These are phyloP conservation scores for Macrotus californicus DNA, from an alignment of 2,113 vertebrate genomes.

Conservation along the genomic window DNA sequence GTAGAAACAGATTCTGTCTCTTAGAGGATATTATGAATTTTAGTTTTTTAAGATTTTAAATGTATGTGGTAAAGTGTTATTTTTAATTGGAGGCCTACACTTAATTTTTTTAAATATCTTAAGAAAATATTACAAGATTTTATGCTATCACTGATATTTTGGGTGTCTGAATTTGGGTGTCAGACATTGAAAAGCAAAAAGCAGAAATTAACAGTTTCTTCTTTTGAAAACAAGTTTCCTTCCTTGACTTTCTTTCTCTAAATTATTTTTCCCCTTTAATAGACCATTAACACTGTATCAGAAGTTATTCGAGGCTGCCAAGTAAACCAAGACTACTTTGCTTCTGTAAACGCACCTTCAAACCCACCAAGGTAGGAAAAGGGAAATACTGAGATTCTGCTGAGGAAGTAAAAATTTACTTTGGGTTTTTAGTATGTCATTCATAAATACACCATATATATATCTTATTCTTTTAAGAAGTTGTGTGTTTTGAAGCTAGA, in stretches of 20 bases:
- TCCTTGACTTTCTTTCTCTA: conserved; percentile 22
- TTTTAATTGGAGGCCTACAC: background rate
- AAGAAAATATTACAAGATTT: background rate
- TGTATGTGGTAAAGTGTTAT: background rate
- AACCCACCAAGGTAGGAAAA: conserved; percentile 91
- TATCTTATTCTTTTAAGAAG: background rate
- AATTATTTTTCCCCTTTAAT: background rate
- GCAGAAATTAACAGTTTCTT: conserved; percentile 2
- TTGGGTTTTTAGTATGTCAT: background rate
- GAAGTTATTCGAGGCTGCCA: conserved; percentile 97
- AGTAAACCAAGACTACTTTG: conserved; percentile 98
- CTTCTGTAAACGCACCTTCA: conserved; percentile 97
- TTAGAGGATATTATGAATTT: background rate
- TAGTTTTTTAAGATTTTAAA: conserved; percentile 25
- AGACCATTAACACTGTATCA: conserved; percentile 99
- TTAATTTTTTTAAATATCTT: conserved; percentile 22
- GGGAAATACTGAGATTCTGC: background rate
- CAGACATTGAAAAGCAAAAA: conserved; percentile 28
- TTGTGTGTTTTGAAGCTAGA: background rate
- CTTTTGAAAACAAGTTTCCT: background rate
- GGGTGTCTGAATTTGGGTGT: background rate
- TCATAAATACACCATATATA: background rate
- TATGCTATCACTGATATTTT: background rate
- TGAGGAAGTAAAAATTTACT: background rate
- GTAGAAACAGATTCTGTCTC: background rate